Percentiles rank a stretch among this genome's conserved stretches.
These are phyloP conservation scores for Notolabrus celidotus DNA, from an alignment of 2,797 vertebrate genomes.

Conservation along the genomic window DNA sequence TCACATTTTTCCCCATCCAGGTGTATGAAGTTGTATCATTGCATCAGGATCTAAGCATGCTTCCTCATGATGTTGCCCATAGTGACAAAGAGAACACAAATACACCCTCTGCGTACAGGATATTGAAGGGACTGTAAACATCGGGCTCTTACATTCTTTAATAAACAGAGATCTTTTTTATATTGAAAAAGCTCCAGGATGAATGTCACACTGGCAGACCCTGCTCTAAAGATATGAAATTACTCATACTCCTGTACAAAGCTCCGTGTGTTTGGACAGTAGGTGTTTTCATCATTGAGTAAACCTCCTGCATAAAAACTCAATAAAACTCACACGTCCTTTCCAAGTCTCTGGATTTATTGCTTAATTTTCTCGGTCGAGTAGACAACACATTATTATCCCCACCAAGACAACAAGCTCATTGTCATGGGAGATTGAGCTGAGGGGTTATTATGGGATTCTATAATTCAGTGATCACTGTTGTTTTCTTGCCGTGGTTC, in stretches of 20 bases:
- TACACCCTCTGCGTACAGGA: not conserved
- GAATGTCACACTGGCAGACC: not conserved
- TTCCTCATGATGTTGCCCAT: not conserved
- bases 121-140: not conserved
- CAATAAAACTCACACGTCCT: slow-evolving; percentile 12
- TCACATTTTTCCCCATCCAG: not conserved
- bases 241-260: not conserved
- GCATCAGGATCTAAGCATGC: not conserved
- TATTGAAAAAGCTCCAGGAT: not conserved
- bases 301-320: slow-evolving; percentile 5
- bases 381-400: slow-evolving; percentile 14
- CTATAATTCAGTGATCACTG: slow-evolving; percentile 23
- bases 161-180: not conserved
- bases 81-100: not conserved
- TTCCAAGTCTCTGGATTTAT: slow-evolving; percentile 23
- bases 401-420: slow-evolving; percentile 13
- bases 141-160: not conserved
- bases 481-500: slow-evolving; percentile 7
- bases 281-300: slow-evolving; percentile 1
- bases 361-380: slow-evolving; percentile 19
- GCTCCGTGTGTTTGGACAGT: not conserved
- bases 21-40: not conserved
- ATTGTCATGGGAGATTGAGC: slow-evolving; percentile 20
- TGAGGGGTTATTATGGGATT: slow-evolving; percentile 10
- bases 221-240: not conserved